Base-by-base conservation (phyloP, 2,888 invertebrate species). In the Gymnosoma rotundatum region DNA sequence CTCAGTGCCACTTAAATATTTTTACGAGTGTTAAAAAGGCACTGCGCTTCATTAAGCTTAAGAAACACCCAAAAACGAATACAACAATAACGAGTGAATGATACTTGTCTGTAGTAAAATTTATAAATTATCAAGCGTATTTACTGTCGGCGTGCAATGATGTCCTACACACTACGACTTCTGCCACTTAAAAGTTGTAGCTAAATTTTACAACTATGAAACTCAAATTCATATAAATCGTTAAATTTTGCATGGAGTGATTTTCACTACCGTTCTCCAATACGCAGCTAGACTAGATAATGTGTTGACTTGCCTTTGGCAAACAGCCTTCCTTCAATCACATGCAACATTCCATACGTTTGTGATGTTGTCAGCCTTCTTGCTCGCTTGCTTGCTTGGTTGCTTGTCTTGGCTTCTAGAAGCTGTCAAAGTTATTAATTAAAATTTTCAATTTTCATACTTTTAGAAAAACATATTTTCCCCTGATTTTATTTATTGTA, bases 11-110 rank as follows among this genome's bases (percentile, higher is more conserved):
- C 84, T 84, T 81, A 81, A 81, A 79, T 56, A 64, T 66, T 12
- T 81, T 81, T 81, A 84, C 48, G 74, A 78, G 84, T 84, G 84
- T 84, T 78, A 70, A 82, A 72, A 70, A 80, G 86, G 84, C 84
- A 84, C 86, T 86, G 61, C 84, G 86, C 86, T 80, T 86, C 86
- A 86, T 85, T 86, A 76, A 84, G 69, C 74, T 67, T 63, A 74
- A 82, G 74, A 74, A 76, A 78, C 85, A 66, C 76, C 83, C 83
- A 66, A 76, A 69, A 58, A 61, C n/a, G 9, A 45, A 70, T 20
- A 52, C 52, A 48, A 42, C 2, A 72, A 60, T 25, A 66, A 61
- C 20, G 9, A 61, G 2, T 70, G 18, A 48, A 45, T 42, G 32
- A 18, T 45, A 82, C 52, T 82, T 75, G 16, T 69, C 48, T 21